Percentiles rank a stretch among this genome's conserved stretches.
These are phyloP conservation scores for Epinephelus moara DNA, from an alignment of 2,113 vertebrate species.

Conservation along the genomic window DNA sequence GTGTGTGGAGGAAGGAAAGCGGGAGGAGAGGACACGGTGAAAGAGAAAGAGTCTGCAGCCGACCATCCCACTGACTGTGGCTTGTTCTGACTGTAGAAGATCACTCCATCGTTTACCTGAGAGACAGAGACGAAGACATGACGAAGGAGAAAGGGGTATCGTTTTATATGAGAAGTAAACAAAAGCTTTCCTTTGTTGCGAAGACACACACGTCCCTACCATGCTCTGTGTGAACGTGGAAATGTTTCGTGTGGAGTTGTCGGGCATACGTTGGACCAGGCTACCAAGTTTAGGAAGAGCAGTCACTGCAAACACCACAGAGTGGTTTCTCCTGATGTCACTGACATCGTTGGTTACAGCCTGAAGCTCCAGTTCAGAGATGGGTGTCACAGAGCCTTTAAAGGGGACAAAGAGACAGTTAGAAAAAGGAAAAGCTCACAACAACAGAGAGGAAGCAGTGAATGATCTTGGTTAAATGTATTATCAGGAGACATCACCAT, in stretches of 20 bases:
- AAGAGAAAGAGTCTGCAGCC: slow-evolving; percentile 86
- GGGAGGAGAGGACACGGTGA: slow-evolving; percentile 86
- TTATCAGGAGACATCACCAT: neutral
- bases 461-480: neutral
- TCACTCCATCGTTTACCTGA: slow-evolving; percentile 86
- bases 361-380: slow-evolving; percentile 86
- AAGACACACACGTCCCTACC: slow-evolving; percentile 78
- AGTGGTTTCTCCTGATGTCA: slow-evolving; percentile 82
- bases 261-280: slow-evolving; percentile 79
- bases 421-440: neutral
- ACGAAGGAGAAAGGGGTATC: neutral
- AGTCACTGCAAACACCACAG: slow-evolving; percentile 83
- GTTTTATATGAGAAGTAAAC: neutral
- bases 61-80: slow-evolving; percentile 82
- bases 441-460: neutral
- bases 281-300: slow-evolving; percentile 85
- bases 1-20: slow-evolving; percentile 84
- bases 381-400: slow-evolving; percentile 84
- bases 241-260: slow-evolving; percentile 83
- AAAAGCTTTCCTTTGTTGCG: neutral
- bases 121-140: neutral
- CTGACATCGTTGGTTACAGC: slow-evolving; percentile 86
- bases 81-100: slow-evolving; percentile 87
- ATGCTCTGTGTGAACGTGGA: slow-evolving; percentile 89
- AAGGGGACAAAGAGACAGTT: neutral